Evolutionary conservation across 92 coral and sea anemone species (phyloP).

Genomic region (Pocillopora meandrina): DNA sequence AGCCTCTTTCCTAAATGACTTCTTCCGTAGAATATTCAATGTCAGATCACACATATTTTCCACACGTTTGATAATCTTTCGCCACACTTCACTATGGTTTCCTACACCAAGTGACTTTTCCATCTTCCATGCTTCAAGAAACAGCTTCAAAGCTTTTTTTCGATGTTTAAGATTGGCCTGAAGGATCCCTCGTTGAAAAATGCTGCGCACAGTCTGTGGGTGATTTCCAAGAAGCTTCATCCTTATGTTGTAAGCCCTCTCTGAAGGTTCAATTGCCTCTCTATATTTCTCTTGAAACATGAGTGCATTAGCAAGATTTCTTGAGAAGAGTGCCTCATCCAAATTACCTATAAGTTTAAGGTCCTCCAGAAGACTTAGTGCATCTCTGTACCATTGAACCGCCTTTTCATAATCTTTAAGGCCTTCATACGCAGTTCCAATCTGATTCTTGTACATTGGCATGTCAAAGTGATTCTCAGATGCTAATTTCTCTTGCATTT

Average conservation of each 20-base stretch:
- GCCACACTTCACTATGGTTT: constrained; percentile 62
- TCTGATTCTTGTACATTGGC: constrained; percentile 60
- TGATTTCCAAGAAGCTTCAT: constrained; percentile 41
- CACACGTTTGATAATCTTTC: constrained; percentile 35
- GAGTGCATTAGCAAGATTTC: constrained; percentile 69
- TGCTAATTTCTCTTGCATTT: constrained; percentile 45
- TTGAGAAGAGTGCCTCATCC: constrained; percentile 52
- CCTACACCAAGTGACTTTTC: constrained; percentile 52
- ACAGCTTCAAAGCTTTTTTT: constrained; percentile 41
- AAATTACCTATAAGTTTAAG: constrained; percentile 50
- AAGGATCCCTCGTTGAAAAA: constrained; percentile 61
- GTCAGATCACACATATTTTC: constrained; percentile 16
- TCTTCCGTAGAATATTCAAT: neutral
- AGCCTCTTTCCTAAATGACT: constrained; percentile 12
- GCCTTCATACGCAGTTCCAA: constrained; percentile 55
- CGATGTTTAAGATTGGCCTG: constrained; percentile 42
- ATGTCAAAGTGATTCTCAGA: constrained; percentile 60
- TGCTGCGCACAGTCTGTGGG: constrained; percentile 62
- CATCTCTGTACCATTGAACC: constrained; percentile 36
- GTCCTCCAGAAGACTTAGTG: constrained; percentile 49
- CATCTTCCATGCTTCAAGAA: constrained; percentile 61
- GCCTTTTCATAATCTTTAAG: constrained; percentile 49
- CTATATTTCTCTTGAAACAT: constrained; percentile 50
- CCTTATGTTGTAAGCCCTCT: constrained; percentile 54
- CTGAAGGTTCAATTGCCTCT: constrained; percentile 54